Evolutionary conservation across 2,797 vertebrate genomes (phyloP).

Genomic region (Helicolenus hilgendorfi): DNA sequence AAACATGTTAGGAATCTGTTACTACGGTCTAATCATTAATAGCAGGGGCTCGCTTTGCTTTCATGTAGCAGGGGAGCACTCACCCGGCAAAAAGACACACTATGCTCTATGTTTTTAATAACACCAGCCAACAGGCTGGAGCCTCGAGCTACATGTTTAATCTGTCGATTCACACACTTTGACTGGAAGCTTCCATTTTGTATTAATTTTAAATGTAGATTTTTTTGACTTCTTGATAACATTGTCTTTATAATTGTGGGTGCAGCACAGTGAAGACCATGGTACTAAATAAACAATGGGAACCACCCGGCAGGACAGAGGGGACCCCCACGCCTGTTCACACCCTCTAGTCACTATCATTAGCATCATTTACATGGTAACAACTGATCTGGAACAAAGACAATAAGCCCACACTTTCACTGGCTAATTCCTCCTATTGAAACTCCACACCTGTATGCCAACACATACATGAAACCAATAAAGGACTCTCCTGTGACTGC

Average conservation of each 20-base stretch:
- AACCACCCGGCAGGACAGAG: slow-evolving; percentile 13
- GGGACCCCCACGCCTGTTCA: slow-evolving; percentile 25
- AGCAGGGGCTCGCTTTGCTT: slow-evolving; percentile 45
- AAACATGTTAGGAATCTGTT: slow-evolving; percentile 83
- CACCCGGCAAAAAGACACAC: slow-evolving; percentile 20
- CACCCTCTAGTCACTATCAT: slow-evolving; percentile 9
- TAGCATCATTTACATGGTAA: slow-evolving; percentile 57
- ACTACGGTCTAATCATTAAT: slow-evolving; percentile 88
- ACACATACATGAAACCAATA: slow-evolving; percentile 40
- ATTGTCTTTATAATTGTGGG: not conserved
- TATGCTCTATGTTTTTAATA: not conserved
- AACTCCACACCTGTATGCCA: slow-evolving; percentile 42
- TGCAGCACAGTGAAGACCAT: slow-evolving; percentile 19
- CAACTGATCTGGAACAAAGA: slow-evolving; percentile 3
- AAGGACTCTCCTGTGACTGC: slow-evolving; percentile 1
- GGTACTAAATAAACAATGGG: slow-evolving; percentile 45
- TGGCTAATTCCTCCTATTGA: slow-evolving; percentile 18
- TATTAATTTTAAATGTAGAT: not conserved
- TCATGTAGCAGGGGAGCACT: slow-evolving; percentile 1
- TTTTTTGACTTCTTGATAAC: not conserved
- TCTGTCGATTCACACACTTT: not conserved
- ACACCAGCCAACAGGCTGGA: not conserved
- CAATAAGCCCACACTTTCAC: slow-evolving; percentile 10
- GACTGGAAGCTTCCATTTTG: not conserved
- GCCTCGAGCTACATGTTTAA: not conserved